These are phyloP conservation scores for Mormyrus proboscirostris DNA, from an alignment of 2,797 vertebrate genomes.

Conservation along the genomic window DNA sequence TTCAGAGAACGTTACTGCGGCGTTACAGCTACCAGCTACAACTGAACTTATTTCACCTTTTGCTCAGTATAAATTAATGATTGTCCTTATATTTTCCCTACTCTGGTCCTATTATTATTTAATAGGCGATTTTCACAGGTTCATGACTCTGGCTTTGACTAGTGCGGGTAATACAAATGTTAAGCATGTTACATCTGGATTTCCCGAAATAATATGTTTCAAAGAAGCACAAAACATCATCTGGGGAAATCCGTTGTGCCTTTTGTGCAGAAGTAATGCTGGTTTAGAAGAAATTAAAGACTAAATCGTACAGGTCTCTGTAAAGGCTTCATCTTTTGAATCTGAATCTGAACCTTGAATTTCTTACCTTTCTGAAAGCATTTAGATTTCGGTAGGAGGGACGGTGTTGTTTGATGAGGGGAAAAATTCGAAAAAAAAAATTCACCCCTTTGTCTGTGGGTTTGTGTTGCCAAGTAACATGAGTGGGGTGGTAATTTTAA, in stretches of 20 bases:
- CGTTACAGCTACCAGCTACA: not conserved
- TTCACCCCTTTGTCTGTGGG: not conserved
- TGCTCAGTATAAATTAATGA: not conserved
- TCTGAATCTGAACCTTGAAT: not conserved
- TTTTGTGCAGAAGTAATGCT: not conserved
- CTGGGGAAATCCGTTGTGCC: not conserved
- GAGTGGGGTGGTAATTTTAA: not conserved
- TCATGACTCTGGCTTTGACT: not conserved
- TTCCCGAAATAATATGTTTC: not conserved
- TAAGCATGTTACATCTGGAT: not conserved
- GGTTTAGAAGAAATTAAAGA: not conserved
- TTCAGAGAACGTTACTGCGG: not conserved
- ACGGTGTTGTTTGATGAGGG: not conserved
- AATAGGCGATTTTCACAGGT: not conserved
- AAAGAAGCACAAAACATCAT: not conserved
- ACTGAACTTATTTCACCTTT: slow-evolving; percentile 5
- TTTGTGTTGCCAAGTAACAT: slow-evolving; percentile 9
- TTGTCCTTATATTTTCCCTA: not conserved
- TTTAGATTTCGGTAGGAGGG: not conserved
- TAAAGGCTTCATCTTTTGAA: not conserved
- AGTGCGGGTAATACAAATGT: not conserved
- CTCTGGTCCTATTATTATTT: not conserved
- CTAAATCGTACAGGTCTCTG: not conserved
- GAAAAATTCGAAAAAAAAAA: not conserved
- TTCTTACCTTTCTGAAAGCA: not conserved